phyloP scores from a whole-genome alignment of 2,113 vertebrate genomes.

The Stegastes partitus region DNA sequence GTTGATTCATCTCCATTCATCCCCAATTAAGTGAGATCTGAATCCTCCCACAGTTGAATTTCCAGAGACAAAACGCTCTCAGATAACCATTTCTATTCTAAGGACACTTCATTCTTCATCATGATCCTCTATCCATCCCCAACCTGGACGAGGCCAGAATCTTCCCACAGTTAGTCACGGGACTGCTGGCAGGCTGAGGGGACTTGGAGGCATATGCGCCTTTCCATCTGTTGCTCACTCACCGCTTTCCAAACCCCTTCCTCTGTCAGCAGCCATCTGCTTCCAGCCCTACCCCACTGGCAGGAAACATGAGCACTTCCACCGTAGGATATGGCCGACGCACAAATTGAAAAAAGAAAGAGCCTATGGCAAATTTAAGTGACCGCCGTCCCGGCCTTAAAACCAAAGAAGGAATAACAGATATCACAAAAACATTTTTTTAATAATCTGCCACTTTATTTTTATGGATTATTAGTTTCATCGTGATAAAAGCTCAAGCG shows the following conservation, averaged over 20 bases:
- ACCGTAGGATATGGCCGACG: constrained; percentile 70
- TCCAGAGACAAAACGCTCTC: constrained; percentile 53
- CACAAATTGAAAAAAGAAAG: constrained; percentile 53
- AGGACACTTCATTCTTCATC: constrained; percentile 61
- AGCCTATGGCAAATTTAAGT: constrained; percentile 46
- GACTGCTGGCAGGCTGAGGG: constrained; percentile 84
- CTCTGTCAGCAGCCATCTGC: constrained; percentile 86
- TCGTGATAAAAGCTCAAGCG: too few species aligned
- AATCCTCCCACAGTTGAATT: constrained; percentile 30
- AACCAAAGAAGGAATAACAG: neutral
- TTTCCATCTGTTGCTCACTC: constrained; percentile 86
- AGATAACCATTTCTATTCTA: constrained; percentile 58
- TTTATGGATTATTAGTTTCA: neutral
- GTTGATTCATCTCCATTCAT: constrained; percentile 38
- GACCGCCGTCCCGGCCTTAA: constrained; percentile 19
- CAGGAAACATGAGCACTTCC: constrained; percentile 81
- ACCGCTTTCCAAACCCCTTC: constrained; percentile 82
- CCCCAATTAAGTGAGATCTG: constrained; percentile 46
- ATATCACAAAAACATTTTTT: constrained; percentile 7
- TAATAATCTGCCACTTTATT: neutral
- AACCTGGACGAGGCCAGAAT: constrained; percentile 77
- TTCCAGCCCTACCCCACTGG: constrained; percentile 84
- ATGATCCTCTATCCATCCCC: constrained; percentile 65
- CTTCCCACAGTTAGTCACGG: constrained; percentile 83
- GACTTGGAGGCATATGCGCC: constrained; percentile 83